phyloP scores from a whole-genome alignment of 2,888 invertebrate genomes.

The Endomychus coccineus region DNA sequence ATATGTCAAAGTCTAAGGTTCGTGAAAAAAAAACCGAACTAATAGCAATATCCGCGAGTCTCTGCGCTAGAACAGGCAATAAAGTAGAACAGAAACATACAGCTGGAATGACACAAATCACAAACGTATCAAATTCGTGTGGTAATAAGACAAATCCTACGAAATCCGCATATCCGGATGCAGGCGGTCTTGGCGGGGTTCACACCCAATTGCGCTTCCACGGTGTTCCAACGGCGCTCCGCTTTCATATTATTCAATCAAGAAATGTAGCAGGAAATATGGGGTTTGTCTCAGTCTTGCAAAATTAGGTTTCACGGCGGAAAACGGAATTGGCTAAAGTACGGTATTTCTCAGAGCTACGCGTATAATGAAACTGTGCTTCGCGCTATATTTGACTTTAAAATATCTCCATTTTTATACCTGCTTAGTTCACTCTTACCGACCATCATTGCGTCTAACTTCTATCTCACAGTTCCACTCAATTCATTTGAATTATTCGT shows the following conservation, averaged over 20 bases:
- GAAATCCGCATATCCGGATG: conserved; percentile 12
- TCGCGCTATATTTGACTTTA: conserved; percentile 39
- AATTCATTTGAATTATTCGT: too few relatives aligned
- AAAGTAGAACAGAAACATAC: too few relatives aligned
- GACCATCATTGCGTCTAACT: too few relatives aligned
- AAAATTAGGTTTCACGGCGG: conserved; percentile 40
- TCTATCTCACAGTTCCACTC: too few relatives aligned
- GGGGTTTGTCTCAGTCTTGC: conserved; percentile 39
- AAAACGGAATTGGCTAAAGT: conserved; percentile 38
- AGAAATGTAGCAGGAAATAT: conserved; percentile 42
- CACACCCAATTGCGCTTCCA: conserved; percentile 5
- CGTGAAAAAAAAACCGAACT: too few relatives aligned
- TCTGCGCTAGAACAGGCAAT: too few relatives aligned
- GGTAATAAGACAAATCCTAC: conserved; percentile 15
- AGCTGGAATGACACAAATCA: conserved; percentile 13
- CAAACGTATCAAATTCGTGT: conserved; percentile 15
- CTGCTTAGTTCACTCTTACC: too few relatives aligned
- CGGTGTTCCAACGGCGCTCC: conserved; percentile 11
- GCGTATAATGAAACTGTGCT: conserved; percentile 39
- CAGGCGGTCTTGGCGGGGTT: conserved; percentile 3
- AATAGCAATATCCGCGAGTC: too few relatives aligned
- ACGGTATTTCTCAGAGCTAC: conserved; percentile 35
- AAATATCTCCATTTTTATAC: conserved; percentile 37
- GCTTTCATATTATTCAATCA: conserved; percentile 39
- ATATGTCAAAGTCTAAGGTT: too few relatives aligned